These are phyloP conservation scores for Vireo griseus DNA, from an alignment of 2,797 vertebrate species.

Conservation along the genomic window DNA sequence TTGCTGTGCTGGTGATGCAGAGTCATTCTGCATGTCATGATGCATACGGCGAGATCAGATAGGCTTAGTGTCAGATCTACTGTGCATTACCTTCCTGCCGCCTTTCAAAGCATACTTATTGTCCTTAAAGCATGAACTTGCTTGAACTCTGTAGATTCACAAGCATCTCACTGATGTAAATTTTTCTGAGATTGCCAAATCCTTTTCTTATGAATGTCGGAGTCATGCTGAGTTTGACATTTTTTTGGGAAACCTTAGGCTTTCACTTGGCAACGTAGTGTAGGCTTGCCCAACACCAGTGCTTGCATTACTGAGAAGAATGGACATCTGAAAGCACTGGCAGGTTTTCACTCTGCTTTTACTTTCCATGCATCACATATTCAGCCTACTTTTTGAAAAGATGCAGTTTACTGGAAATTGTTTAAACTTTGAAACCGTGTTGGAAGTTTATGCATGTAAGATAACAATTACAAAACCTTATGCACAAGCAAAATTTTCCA, in stretches of 20 bases:
- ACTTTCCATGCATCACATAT: not conserved
- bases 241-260: constrained; percentile 60
- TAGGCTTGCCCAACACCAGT: constrained; percentile 31
- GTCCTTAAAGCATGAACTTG: constrained; percentile 10
- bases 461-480: constrained; percentile 22
- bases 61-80: not conserved
- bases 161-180: constrained; percentile 55
- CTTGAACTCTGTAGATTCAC: constrained; percentile 55
- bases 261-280: not conserved
- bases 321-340: not conserved
- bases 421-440: constrained; percentile 1
- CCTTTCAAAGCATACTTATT: not conserved
- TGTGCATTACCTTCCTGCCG: not conserved
- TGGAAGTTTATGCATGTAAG: constrained; percentile 38
- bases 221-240: constrained; percentile 45
- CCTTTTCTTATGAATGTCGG: constrained; percentile 43
- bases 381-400: constrained; percentile 39
- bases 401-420: constrained; percentile 11
- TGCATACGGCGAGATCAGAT: not conserved
- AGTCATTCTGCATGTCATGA: not conserved
- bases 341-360: not conserved
- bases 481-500: constrained; percentile 30
- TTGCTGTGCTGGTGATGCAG: not conserved
- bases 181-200: constrained; percentile 63
- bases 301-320: constrained; percentile 17